Evolutionary conservation across 2,797 vertebrate genomes (phyloP), one percentile per base, ranked within the genome.

Genomic region (Craterocephalus amniculus): DNA sequence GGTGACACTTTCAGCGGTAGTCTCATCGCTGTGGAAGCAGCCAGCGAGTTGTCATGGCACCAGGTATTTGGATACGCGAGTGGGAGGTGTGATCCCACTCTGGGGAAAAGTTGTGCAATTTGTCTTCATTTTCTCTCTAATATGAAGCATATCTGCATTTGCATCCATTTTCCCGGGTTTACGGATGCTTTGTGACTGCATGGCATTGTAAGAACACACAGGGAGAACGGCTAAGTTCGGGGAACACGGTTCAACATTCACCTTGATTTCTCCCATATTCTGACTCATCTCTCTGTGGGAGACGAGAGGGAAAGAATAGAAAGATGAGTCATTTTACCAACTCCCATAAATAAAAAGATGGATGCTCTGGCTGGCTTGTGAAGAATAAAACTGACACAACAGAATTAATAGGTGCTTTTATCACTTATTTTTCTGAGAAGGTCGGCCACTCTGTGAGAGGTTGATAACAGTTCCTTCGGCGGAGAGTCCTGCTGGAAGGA

Each of bases 41-140:
- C 64, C 63, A 22, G 67, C 9, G 35, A 1, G 90, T 94, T 94
- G 91, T 93, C 91, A 93, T 93, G 92, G 89, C 84, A 92, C 81
- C 90, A 91, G 87, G 87, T 93, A 87, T 84, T 83, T 77, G 75
- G 84, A 85, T 74, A 24, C 75, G 83, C 61, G 87, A 88, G 93
- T 92, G 73, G 90, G 92, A 90, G 89, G 88, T 81, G 87, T 83
- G 72, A 60, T 67, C 74, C 57, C 73, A 83, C 80, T 79, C 81
- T 11, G 3, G 64, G 34, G 54, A 63, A 77, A 83, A 78, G 61
- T 67, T 78, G 56, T 58, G 70, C 75, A 13, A 63, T 40, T 58
- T 34, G 32, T 34, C 32, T 34, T n/a, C n/a, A 9, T 34, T 34
- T 34, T 34, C 32, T 34, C 32, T 34, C 32, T 24, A 9, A 56